phyloP scores from a whole-genome alignment of 2,113 vertebrate genomes.

The Accipiter cooperii region DNA sequence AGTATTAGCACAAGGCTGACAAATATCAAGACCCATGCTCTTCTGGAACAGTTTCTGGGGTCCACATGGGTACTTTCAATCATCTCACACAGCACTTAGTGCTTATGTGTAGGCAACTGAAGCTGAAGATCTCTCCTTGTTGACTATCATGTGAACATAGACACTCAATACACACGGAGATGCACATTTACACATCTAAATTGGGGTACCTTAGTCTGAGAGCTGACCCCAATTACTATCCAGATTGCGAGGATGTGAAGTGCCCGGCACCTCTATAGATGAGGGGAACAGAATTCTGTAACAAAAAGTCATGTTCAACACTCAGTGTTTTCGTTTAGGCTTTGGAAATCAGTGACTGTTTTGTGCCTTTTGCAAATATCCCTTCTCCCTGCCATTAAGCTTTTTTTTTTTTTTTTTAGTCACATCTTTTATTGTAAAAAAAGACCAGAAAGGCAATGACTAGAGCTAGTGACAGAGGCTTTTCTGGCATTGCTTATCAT shows the following conservation, averaged over 20 bases:
- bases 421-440: not conserved
- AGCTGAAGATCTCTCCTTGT: not conserved
- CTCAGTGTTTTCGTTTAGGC: not conserved
- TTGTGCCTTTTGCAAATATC: not conserved
- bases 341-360: not conserved
- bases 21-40: not conserved
- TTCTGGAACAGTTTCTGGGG: not conserved
- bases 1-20: not conserved
- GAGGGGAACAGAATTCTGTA: not conserved
- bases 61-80: not conserved
- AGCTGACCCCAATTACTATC: fast-evolving
- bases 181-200: fast-evolving
- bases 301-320: not conserved
- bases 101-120: not conserved
- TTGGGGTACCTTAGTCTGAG: not conserved
- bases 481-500: not conserved
- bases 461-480: not conserved
- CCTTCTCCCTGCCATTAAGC: not conserved
- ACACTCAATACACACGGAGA: not conserved
- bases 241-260: no score
- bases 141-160: not conserved
- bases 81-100: not conserved
- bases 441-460: not conserved
- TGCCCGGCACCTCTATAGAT: not conserved
- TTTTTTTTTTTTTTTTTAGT: not conserved